A percentile compares a stretch with the other conserved stretches of the same genome.
Conservation (phyloP, 2,888 invertebrate species). For the Drosophila demipolita region DNA sequence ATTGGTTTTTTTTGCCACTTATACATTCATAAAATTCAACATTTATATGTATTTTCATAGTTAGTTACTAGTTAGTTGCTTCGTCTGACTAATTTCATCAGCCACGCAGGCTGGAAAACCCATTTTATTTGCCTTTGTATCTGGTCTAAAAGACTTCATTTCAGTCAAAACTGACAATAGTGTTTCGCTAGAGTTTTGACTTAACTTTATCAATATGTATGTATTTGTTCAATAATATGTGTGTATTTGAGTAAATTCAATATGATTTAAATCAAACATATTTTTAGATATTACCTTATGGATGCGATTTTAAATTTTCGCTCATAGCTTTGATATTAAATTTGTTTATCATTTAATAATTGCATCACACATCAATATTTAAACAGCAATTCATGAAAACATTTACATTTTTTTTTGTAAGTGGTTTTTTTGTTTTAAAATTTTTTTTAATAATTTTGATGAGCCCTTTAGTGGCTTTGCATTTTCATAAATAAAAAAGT, state of each 20-base stretch:
- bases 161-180: constrained; percentile 12
- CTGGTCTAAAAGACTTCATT: constrained; percentile 24
- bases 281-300: constrained; percentile 58
- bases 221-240: constrained; percentile 66
- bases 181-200: constrained; percentile 10
- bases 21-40: constrained; percentile 68
- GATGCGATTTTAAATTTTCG: constrained; percentile 45
- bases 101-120: constrained; percentile 23
- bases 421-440: constrained; percentile 16
- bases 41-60: constrained; percentile 51
- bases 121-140: constrained; percentile 28
- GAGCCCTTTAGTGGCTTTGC: constrained; percentile 32
- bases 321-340: constrained; percentile 47
- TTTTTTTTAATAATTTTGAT: constrained; percentile 26
- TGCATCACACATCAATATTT: constrained; percentile 59
- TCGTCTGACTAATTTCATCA: constrained; percentile 8
- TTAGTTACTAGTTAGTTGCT: constrained; percentile 35
- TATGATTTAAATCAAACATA: constrained; percentile 70
- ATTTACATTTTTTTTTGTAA: constrained; percentile 25
- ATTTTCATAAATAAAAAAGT: constrained; percentile 65
- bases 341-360: constrained; percentile 64
- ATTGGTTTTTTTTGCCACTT: constrained; percentile 40
- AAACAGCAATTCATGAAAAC: constrained; percentile 68
- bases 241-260: constrained; percentile 80
- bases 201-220: constrained; percentile 8